Conservation (phyloP, 2,113 vertebrate genomes). For the Campylorhamphus procurvoides region DNA sequence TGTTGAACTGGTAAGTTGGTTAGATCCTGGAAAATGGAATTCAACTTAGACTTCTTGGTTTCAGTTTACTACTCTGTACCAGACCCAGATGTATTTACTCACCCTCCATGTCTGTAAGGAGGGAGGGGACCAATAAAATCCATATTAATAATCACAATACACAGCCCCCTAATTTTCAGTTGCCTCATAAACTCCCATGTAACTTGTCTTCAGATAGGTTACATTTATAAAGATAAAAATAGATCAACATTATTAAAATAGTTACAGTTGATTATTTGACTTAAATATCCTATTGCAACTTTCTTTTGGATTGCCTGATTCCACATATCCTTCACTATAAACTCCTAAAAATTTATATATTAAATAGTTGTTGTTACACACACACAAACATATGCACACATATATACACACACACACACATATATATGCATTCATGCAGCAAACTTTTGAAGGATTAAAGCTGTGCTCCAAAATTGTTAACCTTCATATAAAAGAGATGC, state of each 20-base stretch:
- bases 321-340: background rate
- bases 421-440: background rate
- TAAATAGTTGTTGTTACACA: background rate
- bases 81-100: constrained; percentile 7
- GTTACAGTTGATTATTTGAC: background rate
- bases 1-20: background rate
- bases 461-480: background rate
- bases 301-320: background rate
- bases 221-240: background rate
- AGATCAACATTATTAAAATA: background rate
- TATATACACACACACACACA: background rate
- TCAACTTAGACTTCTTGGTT: background rate
- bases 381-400: background rate
- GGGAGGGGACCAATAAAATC: background rate
- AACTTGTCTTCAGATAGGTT: background rate
- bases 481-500: background rate
- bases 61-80: background rate
- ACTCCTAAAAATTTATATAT: background rate
- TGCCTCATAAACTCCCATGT: background rate
- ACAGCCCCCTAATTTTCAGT: background rate
- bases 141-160: background rate
- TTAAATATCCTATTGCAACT: background rate
- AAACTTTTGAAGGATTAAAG: background rate
- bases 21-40: background rate
- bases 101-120: background rate